These are phyloP conservation scores for Sparidentex hasta DNA, from an alignment of 2,797 vertebrate species.

Conservation along the genomic window DNA sequence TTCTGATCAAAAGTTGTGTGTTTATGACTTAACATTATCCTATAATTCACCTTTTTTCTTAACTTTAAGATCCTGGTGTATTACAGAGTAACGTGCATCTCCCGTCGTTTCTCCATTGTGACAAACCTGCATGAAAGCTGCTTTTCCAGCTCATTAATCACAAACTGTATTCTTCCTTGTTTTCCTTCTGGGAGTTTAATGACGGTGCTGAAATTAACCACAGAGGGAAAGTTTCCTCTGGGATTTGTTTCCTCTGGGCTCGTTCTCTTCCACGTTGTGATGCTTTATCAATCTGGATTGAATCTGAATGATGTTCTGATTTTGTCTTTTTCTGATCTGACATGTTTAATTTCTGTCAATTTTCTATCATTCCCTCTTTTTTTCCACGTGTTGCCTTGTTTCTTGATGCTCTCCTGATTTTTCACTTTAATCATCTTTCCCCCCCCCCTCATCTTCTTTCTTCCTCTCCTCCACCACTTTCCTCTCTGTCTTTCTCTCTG, in stretches of 20 bases:
- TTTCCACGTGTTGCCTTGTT: constrained; percentile 21
- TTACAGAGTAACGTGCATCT: not conserved
- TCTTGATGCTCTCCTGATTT: not conserved
- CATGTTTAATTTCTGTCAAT: not conserved
- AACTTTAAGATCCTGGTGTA: too few species aligned
- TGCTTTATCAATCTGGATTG: constrained; percentile 24
- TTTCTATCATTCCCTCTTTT: not conserved
- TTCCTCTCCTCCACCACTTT: not conserved
- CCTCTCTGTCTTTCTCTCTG: constrained; percentile 42
- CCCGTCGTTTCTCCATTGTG: not conserved
- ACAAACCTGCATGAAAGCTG: constrained; percentile 14
- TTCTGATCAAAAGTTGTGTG: too few species aligned
- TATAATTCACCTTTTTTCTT: too few species aligned
- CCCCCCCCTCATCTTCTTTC: not conserved
- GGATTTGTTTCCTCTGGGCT: constrained; percentile 49
- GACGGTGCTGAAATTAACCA: constrained; percentile 64
- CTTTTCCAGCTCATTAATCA: constrained; percentile 56
- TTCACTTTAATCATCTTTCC: not conserved
- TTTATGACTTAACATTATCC: too few species aligned
- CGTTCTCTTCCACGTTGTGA: constrained; percentile 20
- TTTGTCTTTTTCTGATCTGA: constrained; percentile 38
- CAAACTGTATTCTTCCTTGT: constrained; percentile 34
- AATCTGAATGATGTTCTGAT: constrained; percentile 32
- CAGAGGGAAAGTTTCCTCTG: constrained; percentile 37
- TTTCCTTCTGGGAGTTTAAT: constrained; percentile 39